Evolutionary conservation across 2,797 vertebrate genomes (phyloP), one percentile per base, ranked within the genome.

Genomic region (Chelmon rostratus): DNA sequence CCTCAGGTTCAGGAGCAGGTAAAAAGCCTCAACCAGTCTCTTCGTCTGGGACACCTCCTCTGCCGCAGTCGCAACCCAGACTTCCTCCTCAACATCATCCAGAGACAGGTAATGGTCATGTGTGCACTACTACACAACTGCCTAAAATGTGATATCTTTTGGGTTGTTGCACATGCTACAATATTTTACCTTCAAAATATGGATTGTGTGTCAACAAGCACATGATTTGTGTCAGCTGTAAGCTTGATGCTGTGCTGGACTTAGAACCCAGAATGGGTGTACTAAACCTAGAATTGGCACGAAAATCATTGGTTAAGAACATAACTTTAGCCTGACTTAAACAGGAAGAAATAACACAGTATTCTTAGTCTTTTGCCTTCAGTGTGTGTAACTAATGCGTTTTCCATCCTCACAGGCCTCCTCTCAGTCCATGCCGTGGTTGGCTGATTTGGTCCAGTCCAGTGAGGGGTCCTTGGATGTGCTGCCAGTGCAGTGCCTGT

Each of bases 351-450:
- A 8, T 23, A 1, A 0, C 3, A 31, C 3, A 3, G 28, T 15
- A 25, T 44, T 59, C 8, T 35, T 2, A 2, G 1, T 7, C 6
- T 59, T 44, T 66, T 68, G 1, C 37, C 40, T 18, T 28, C n/a
- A 7, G 9, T 31, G 4, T 62, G 28, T 65, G 31, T 64, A 10
- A 64, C 38, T 40, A 1, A 1, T 19, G 19, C 53, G 12, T 63
- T 57, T 49, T 21, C 7, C 44, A 50, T 70, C 59, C 50, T 49
- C 10, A n/a, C 88, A 99, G 98, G 97, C 97, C 8, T 99, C 98
- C 0, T 99, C 98, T 0, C 98, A 99, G 92, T 99, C 98, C 61
- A 99, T 99, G 98, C 98, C 98, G 0, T 99, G 98, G 98, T 90
- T 99, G 86, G 98, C 98, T 0, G 98, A 99, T 82, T 91, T 99